Conservation (phyloP, 2,797 vertebrate genomes). For the Tenualosa thibaudeaui region DNA sequence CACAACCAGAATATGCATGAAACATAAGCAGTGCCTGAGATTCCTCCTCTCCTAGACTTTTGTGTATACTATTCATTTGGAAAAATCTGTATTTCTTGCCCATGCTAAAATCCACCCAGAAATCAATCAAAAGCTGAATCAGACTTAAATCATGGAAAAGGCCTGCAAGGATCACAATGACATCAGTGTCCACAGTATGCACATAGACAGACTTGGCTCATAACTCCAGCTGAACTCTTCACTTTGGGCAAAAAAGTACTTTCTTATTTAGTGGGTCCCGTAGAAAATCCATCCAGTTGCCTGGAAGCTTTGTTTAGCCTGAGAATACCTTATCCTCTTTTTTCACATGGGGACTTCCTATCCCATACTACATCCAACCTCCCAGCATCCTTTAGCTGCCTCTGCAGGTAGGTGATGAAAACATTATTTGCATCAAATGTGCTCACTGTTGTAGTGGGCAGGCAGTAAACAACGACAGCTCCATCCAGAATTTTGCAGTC, state of each 20-base stretch:
- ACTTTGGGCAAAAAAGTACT: not conserved
- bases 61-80: not conserved
- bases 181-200: not conserved
- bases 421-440: too few relatives aligned
- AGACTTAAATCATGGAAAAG: not conserved
- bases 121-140: slow-evolving; percentile 60
- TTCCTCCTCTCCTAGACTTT: not conserved
- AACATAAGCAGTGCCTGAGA: not conserved
- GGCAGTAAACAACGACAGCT: too few relatives aligned
- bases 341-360: too few relatives aligned
- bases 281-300: not conserved
- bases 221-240: not conserved
- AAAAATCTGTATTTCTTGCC: not conserved
- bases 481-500: too few relatives aligned
- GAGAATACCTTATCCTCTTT: not conserved
- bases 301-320: not conserved
- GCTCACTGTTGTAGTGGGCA: too few relatives aligned
- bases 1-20: not conserved
- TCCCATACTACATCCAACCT: too few relatives aligned
- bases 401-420: too few relatives aligned
- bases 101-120: slow-evolving; percentile 63
- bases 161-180: not conserved
- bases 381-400: too few relatives aligned
- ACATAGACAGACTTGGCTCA: not conserved
- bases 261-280: not conserved